A percentile compares a stretch with the other conserved stretches of the same genome.
Conservation (phyloP, 2,113 vertebrate genomes). For the Coturnix japonica region DNA sequence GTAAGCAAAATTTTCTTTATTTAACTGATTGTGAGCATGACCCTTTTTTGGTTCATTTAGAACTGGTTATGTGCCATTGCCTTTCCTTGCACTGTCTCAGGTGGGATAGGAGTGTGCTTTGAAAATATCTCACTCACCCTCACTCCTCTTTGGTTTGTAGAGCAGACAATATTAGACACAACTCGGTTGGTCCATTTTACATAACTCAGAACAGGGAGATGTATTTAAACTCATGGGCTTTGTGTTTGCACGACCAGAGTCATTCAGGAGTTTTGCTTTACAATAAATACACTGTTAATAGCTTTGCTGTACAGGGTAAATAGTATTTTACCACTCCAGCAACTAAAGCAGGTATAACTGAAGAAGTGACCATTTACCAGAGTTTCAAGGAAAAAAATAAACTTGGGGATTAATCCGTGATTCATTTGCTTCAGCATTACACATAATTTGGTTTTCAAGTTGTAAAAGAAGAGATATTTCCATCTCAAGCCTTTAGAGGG, state of each 20-base stretch:
- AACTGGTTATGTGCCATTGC: too few relatives aligned
- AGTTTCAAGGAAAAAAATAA: conserved; percentile 7
- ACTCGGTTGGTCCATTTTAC: background rate
- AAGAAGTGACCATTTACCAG: background rate
- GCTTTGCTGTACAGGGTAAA: background rate
- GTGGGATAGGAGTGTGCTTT: background rate
- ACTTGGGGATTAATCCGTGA: background rate
- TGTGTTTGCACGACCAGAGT: background rate
- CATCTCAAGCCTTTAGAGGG: background rate
- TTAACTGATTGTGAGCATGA: too few relatives aligned
- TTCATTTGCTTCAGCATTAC: background rate
- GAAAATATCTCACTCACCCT: background rate
- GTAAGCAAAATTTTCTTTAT: too few relatives aligned
- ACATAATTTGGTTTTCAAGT: conserved; percentile 17
- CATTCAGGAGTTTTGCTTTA: background rate
- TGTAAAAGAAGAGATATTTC: background rate
- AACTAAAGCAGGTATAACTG: background rate
- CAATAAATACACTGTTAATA: background rate
- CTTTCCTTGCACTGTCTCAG: background rate
- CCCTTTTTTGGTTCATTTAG: too few relatives aligned
- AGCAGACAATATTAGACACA: background rate
- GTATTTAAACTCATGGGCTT: background rate
- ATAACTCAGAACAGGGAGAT: background rate
- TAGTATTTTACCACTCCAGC: background rate
- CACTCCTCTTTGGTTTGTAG: background rate